Evolutionary conservation across 2,888 invertebrate genomes (phyloP), one percentile per base, ranked within the genome.

Genomic region (Myathropa florea): DNA sequence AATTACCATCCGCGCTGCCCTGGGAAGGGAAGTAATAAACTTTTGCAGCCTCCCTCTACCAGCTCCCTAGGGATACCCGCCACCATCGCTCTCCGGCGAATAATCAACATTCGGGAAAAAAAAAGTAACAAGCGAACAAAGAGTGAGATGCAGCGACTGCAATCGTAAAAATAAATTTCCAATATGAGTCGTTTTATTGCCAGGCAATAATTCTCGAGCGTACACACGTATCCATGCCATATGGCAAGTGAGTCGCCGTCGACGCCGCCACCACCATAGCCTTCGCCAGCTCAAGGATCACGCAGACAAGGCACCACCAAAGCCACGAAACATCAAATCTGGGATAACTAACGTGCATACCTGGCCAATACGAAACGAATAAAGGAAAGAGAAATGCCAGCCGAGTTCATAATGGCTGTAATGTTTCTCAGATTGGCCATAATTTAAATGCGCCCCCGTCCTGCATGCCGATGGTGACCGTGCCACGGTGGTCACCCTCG

Each of bases 161-260:
- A 88, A 88, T 89, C 88, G 88, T 89, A 89, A 89, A 89, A 89
- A 89, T 89, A 89, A 89, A 89, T 89, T 89, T 89, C 84, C 89
- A 89, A 89, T 89, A 89, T 88, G 82, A 88, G 88, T 88, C 88
- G 88, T 89, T 89, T 89, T 89, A 89, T 89, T 84, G 88, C 84
- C 72, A 70, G 76, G 88, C 88, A 88, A 89, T 89, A 89, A 89
- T 88, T 89, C 88, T 88, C 85, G 12, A 68, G 36, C 70, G 72
- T 60, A 72, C 78, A 79, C 71, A 83, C 61, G 83, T 71, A 71
- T 75, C 78, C 82, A 85, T 82, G 71, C 78, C 82, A 85, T 82
- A 75, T 76, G 87, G 83, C 87, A 88, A 78, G 77, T 39, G 23
- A 71, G 12, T 65, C 9, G 57, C 57, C 67, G 46, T 14, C 59